Evolutionary conservation across 2,888 invertebrate genomes (phyloP), one percentile per base, ranked within the genome.

Genomic region (Aethes cnicana): DNA sequence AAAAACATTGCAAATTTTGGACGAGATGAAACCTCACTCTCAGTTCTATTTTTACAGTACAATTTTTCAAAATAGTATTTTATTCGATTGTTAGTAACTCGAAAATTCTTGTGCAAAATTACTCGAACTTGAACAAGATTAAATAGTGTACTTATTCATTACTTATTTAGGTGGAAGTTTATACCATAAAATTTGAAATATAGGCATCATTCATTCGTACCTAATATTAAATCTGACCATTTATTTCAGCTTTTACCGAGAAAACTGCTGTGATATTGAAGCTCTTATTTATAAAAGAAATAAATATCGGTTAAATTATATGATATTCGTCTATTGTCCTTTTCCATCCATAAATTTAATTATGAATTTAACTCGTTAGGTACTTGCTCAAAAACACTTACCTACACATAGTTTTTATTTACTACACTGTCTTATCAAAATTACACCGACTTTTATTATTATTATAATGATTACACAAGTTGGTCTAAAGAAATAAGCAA

Each of bases 371-470:
- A 42, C 30, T 23, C 9, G 18, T 44, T 46, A n/a, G n/a, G n/a
- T n/a, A 46, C 39, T 33, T 52, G 52, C 44, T 52, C 39, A 46
- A 50, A 37, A 50, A 9, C 37, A 52, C 46, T 44, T 37, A 30
- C 28, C 18, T 21, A 37, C 37, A 52, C 50, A 39, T 43, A 9
- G 36, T 37, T 26, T 32, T 37, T 36, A n/a, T 52, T 36, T 49
- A 42, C 17, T 30, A 43, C 42, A 39, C 54, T n/a, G n/a, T n/a
- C n/a, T 42, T 33, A 42, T 21, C 28, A 39, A 21, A 44, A 33
- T 8, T 32, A 50, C 39, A 61, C 56, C 59, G 53, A 62, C 61
- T 64, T 57, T 59, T n/a, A n/a, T n/a, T n/a, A n/a, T n/a, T n/a
- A n/a, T n/a, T n/a, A n/a, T n/a, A n/a, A 46, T 60, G 9, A 37